Evolutionary conservation across 2,888 invertebrate species (phyloP).

Genomic region (Lysandra bellargus): DNA sequence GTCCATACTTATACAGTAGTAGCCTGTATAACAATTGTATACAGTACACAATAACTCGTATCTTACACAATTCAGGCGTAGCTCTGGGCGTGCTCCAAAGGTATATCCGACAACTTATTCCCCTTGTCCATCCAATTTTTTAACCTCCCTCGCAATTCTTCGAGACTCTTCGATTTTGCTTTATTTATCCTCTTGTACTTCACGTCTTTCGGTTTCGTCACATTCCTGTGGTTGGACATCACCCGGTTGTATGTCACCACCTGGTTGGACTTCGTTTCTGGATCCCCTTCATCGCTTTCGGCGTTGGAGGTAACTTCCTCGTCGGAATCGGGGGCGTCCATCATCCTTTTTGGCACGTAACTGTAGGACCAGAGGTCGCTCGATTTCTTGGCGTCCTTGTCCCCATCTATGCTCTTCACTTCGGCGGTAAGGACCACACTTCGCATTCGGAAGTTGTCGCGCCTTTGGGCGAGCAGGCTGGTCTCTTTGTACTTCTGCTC

Average conservation of each 20-base stretch:
- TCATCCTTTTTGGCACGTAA: slow-evolving; percentile 76
- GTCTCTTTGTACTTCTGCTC: slow-evolving; percentile 80
- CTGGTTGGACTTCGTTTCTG: slow-evolving; percentile 70
- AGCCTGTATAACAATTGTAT: too few species aligned
- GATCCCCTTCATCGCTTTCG: slow-evolving; percentile 69
- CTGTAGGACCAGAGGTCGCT: slow-evolving; percentile 72
- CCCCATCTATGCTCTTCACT: slow-evolving; percentile 69
- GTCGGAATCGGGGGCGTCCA: slow-evolving; percentile 67
- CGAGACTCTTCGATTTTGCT: slow-evolving; percentile 93
- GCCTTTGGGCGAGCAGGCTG: slow-evolving; percentile 69
- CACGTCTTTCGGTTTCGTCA: slow-evolving; percentile 94
- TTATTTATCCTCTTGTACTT: slow-evolving; percentile 95
- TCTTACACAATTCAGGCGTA: slow-evolving; percentile 71
- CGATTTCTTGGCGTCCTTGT: slow-evolving; percentile 62
- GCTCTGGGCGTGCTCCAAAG: slow-evolving; percentile 84
- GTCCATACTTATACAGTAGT: background rate
- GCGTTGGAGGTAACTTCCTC: slow-evolving; percentile 69
- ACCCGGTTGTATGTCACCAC: slow-evolving; percentile 91
- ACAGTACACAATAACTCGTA: background rate
- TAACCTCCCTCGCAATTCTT: slow-evolving; percentile 89
- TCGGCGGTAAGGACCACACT: slow-evolving; percentile 72
- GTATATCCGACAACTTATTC: slow-evolving; percentile 83
- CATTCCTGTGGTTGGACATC: slow-evolving; percentile 94
- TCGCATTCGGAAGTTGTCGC: slow-evolving; percentile 75
- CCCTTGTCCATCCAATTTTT: slow-evolving; percentile 93